Evolutionary conservation across 2,113 vertebrate species (phyloP), one percentile per base, ranked within the genome.

Genomic region (Muscicapa adusta): DNA sequence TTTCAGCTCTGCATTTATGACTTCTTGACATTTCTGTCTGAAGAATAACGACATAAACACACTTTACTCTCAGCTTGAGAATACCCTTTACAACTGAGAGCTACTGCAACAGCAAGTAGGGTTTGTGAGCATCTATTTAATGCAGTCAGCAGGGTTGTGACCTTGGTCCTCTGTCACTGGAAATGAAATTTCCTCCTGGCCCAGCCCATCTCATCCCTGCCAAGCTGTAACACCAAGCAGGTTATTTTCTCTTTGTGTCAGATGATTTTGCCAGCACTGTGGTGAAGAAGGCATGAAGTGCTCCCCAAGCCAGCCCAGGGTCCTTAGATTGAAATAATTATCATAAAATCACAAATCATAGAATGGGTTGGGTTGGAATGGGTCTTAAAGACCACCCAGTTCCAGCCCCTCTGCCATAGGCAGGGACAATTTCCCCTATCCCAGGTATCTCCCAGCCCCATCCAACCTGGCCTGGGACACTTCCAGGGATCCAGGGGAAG

Each of bases 1-100:
- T 93, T 88, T 89, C 81, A 72, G 14, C 26, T 60, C 66, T 73
- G 51, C 33, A 36, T 89, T 91, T 89, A 18, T 2, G 12, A 62
- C 67, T 87, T 94, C 90, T 94, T 89, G 87, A 51, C 3, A 3
- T 50, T 88, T 31, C 66, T 76, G 62, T 87, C 87, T 93, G 91
- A 85, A 79, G 43, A 91, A 45, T 47, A 92, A 42, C 0, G 3
- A 14, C 50, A 86, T 50, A 79, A 86, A 82, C 68, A 51, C 66
- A 9, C 29, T 79, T 80, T 73, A 71, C 15, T 76, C 62, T 82
- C 33, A 78, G 81, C 60, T 79, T 91, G 81, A 58, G 88, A 95
- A 93, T 60, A 65, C 50, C 42, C 33, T n/a, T 94, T 68, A 75
- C 88, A 91, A 40, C 36, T 3, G 5, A 85, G 33, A 87, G n/a